Conservation (phyloP, 2,113 vertebrate genomes). For the Apeltes quadracus region DNA sequence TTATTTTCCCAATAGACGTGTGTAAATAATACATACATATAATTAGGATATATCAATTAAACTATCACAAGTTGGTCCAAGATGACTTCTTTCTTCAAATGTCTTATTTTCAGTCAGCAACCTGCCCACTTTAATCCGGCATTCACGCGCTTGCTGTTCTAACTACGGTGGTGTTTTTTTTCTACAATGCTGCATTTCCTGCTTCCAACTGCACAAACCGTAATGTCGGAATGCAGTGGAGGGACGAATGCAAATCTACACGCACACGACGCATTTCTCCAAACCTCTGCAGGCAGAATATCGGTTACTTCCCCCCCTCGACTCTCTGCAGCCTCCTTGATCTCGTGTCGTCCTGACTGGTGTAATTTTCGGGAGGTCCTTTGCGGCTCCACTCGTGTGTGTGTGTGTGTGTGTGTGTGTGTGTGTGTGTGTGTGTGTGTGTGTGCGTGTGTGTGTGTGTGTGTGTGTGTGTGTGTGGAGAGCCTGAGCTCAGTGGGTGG, state of each 20-base stretch:
- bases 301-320: constrained; percentile 29
- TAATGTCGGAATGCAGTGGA: constrained; percentile 57
- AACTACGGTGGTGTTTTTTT: neutral
- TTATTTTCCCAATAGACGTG: neutral
- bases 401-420: too few relatives aligned
- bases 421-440: too few relatives aligned
- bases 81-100: neutral
- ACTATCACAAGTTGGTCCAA: neutral
- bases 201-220: constrained; percentile 17
- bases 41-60: neutral
- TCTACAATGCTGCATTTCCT: neutral
- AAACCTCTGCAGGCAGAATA: constrained; percentile 53
- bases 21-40: neutral
- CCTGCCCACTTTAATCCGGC: neutral
- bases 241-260: constrained; percentile 55
- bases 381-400: constrained; percentile 56
- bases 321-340: constrained; percentile 66
- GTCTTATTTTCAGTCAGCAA: neutral
- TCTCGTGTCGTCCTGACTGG: constrained; percentile 66
- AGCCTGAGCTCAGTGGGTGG: constrained; percentile 59
- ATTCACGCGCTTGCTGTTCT: neutral
- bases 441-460: too few relatives aligned
- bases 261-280: constrained; percentile 47
- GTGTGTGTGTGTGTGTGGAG: too few relatives aligned
- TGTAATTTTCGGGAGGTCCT: constrained; percentile 70